Base-by-base conservation (phyloP, 2,888 invertebrate genomes). In the Lasioglossum leucozonium region DNA sequence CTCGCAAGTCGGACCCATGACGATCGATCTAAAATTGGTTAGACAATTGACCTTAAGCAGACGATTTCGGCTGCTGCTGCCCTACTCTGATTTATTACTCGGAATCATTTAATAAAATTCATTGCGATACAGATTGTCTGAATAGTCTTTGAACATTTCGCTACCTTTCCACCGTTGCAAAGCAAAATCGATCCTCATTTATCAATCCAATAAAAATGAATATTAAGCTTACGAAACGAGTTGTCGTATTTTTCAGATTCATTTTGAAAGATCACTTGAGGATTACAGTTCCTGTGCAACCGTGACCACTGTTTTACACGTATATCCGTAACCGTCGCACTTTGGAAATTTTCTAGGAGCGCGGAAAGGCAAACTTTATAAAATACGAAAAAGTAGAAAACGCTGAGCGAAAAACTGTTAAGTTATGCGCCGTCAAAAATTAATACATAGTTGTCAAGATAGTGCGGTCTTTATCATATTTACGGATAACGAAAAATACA, bases 1-100 rank as follows among this genome's bases (percentile, higher is more conserved):
- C 37, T 84, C 73, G 5, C 65, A 73, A 1, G 77, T 55, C 16
- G 78, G 3, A 67, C n/a, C 55, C 90, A 90, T 88, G 18, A 47
- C 81, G 26, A 55, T 81, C 4, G 30, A 65, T 51, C 84, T 89
- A 62, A 79, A 72, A n/a, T n/a, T 8, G 62, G 30, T 62, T 5
- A 18, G 11, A 30, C 30, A 62, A 62, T 62, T 62, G 30, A 18
- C 62, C 30, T 62, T 2, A 30, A 62, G 30, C 30, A 16, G 6
- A 26, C 58, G 5, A 30, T 62, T 16, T 30, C 16, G 62, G 18
- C 30, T 30, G 30, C 30, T 16, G 62, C 62, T 1, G 6, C 2
- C 16, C 18, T 30, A 26, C 16, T 62, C 13, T 26, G 26, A 62
- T 62, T 62, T 30, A 30, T 62, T n/a, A 2, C 62, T 62, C 16